Percentiles rank a stretch among this genome's conserved stretches.
phyloP scores from a whole-genome alignment of 2,113 vertebrate species.

The Cephalopterus ornatus region DNA sequence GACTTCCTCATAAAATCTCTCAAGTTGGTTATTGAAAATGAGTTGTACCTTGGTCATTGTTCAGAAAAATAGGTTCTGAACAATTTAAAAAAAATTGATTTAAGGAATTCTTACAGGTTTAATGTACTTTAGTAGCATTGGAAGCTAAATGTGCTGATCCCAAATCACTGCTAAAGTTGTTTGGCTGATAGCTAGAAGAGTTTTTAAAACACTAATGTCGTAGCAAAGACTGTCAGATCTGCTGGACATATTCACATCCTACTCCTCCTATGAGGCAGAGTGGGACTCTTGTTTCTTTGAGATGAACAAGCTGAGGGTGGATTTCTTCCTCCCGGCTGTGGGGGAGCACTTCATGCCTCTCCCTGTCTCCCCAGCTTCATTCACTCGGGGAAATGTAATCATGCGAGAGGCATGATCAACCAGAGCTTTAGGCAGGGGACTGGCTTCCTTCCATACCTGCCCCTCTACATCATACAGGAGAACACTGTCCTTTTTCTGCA shows the following conservation, averaged over 20 bases:
- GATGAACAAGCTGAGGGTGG: not conserved
- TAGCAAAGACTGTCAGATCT: not conserved
- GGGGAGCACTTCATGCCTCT: not conserved
- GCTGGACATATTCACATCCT: not conserved
- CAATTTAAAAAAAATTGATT: not conserved
- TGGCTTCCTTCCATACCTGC: not conserved
- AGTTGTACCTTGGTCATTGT: not conserved
- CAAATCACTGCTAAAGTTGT: not conserved
- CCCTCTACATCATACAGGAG: slow-evolving; percentile 31
- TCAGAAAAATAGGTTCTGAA: not conserved
- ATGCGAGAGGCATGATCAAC: slow-evolving; percentile 53
- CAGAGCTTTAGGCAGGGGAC: slow-evolving; percentile 40
- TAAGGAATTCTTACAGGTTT: not conserved
- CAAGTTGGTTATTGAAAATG: not conserved
- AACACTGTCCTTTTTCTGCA: slow-evolving; percentile 34
- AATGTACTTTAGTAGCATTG: not conserved
- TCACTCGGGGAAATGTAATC: not conserved
- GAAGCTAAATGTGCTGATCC: not conserved
- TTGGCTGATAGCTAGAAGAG: not conserved
- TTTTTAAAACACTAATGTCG: not conserved
- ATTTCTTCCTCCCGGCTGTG: not conserved
- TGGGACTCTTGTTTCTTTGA: not conserved
- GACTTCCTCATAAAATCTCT: not conserved
- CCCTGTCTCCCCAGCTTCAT: not conserved
- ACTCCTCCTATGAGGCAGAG: not conserved